Conservation (phyloP, 2,113 vertebrate species). For the cattle (Bos taurus) region ARS-UCD2.0 NC_037334.1:50256001-50256500, state of each 20-base stretch:
- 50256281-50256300: no score
- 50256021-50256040: no score
- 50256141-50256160: no score
- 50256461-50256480: background rate
- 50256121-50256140: background rate
- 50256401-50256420: background rate
- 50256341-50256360: background rate
- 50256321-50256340: background rate
- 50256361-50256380: background rate
- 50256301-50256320: background rate
- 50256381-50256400: background rate
- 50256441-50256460: background rate
- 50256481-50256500: background rate
- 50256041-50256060: no score
- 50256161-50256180: background rate
- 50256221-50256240: accelerated
- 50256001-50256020: background rate
- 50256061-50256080: background rate
- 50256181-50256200: background rate
- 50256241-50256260: background rate
- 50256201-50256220: background rate
- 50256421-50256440: background rate
- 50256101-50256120: background rate
- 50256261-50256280: background rate
- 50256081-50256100: background rate